Evolutionary conservation across 2,888 invertebrate genomes (phyloP), one percentile per base, ranked within the genome.

Genomic region (Lysandra coridon): DNA sequence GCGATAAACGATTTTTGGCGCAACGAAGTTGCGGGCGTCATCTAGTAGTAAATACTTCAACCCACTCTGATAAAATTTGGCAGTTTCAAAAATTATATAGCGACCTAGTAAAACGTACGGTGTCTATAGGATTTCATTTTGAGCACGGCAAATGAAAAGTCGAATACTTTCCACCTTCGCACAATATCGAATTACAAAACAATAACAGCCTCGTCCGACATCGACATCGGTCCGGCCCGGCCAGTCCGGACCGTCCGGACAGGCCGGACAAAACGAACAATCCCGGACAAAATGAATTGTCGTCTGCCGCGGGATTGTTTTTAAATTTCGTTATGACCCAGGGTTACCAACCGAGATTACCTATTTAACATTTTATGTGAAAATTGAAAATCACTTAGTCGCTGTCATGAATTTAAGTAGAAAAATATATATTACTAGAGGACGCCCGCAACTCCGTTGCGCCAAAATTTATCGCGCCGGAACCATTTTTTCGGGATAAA

Each of bases 231-330:
- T 17, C 17, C 69, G 12, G 33, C 12, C 37, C 17, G 14, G 14
- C 12, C 64, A 30, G 33, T 17, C 64, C 64, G 30, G 44, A 10
- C n/a, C 2, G 62, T 62, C 62, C 23, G 23, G 23, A 62, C 62
- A 49, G 62, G 0, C 23, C 62, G 62, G 33, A 69, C 69, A 76
- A 57, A 57, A 53, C 23, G 74, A 79, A 79, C 60, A 79, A 79
- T 79, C 10, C 62, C 75, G 86, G 83, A 83, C 84, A 83, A 85
- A 84, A 84, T 85, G 84, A 84, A 83, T 85, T 84, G 84, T 83
- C 78, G 80, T 79, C 79, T 80, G 80, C 83, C 84, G 80, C 81
- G 84, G 84, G 81, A 85, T 85, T 84, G 83, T 84, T 85, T 84
- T 83, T 82, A 82, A 81, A 84, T 83, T 83, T 84, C 82, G 85